Evolutionary conservation across 2,797 vertebrate species (phyloP).

Genomic region (Characodon lateralis): DNA sequence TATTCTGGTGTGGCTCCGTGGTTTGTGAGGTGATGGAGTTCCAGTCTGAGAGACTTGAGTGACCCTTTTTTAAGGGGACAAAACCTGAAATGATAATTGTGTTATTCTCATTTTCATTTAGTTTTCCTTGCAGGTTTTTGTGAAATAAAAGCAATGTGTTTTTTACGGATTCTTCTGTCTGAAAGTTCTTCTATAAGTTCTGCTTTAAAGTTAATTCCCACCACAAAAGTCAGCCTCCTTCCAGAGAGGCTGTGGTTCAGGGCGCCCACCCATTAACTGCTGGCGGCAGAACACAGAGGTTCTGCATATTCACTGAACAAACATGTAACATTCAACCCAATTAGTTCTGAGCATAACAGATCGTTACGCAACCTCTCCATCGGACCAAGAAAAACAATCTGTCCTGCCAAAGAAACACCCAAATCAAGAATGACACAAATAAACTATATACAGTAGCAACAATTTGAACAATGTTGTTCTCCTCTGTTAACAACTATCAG

Average conservation of each 20-base stretch:
- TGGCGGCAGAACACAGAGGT: conserved; percentile 32
- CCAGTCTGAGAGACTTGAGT: conserved; percentile 34
- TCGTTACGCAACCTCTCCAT: conserved; percentile 44
- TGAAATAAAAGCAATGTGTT: background rate
- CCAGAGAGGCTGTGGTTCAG: conserved; percentile 34
- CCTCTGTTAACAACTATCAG: conserved; percentile 22
- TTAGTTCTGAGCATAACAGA: conserved; percentile 46
- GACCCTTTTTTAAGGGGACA: conserved; percentile 2
- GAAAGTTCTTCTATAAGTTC: conserved; percentile 12
- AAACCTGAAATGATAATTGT: conserved; percentile 38
- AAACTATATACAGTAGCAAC: conserved; percentile 47
- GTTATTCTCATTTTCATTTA: background rate
- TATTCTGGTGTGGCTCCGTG: conserved; percentile 32
- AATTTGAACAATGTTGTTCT: conserved; percentile 40
- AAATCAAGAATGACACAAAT: conserved; percentile 50
- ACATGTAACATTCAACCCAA: conserved; percentile 53
- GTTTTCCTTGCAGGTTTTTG: background rate
- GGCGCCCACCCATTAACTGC: conserved; percentile 40
- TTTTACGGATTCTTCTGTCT: background rate
- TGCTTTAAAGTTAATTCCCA: conserved; percentile 20
- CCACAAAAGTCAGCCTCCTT: conserved; percentile 27
- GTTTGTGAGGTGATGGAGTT: conserved; percentile 67
- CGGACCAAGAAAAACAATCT: conserved; percentile 57
- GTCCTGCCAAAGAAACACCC: conserved; percentile 55
- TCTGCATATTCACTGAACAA: conserved; percentile 37